phyloP scores from a whole-genome alignment of 2,888 invertebrate species.

The Dorcus hopei region DNA sequence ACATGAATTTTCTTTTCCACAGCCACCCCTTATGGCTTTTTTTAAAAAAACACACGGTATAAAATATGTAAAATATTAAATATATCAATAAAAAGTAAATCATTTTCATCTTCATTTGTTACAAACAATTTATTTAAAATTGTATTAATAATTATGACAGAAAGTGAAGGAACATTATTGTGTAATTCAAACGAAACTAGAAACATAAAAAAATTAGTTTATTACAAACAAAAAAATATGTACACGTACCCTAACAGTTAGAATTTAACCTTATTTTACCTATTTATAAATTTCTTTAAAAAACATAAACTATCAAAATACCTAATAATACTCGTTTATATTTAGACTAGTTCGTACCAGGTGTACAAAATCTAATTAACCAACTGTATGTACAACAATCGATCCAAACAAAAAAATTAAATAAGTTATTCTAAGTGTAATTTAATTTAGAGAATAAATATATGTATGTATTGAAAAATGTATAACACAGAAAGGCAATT shows the following conservation, averaged over 20 bases:
- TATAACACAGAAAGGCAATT: background rate
- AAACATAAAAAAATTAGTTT: slow-evolving; percentile 14
- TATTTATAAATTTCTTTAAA: slow-evolving; percentile 6
- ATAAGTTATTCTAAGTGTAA: background rate
- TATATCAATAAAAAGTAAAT: too few relatives aligned
- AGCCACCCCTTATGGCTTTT: too few relatives aligned
- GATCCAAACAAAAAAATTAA: slow-evolving; percentile 2
- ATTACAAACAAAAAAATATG: slow-evolving; percentile 19
- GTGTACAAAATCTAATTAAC: slow-evolving; percentile 11
- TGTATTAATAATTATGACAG: too few relatives aligned
- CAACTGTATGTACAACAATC: slow-evolving; percentile 9
- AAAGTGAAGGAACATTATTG: background rate
- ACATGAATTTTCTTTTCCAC: too few relatives aligned
- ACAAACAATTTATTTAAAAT: too few relatives aligned
- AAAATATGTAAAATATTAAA: too few relatives aligned
- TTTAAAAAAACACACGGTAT: too few relatives aligned
- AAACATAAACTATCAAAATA: slow-evolving; percentile 14
- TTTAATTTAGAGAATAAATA: too few relatives aligned
- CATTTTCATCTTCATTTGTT: too few relatives aligned
- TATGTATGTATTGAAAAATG: slow-evolving; percentile 1
- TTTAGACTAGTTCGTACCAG: slow-evolving; percentile 19
- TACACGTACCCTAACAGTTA: slow-evolving; percentile 18
- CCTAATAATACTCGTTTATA: slow-evolving; percentile 19
- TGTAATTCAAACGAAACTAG: slow-evolving; percentile 6
- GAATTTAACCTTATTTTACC: slow-evolving; percentile 8